Conservation (phyloP, 1,140 invertebrate species). For the Pseudomyrmex concolor region DNA sequence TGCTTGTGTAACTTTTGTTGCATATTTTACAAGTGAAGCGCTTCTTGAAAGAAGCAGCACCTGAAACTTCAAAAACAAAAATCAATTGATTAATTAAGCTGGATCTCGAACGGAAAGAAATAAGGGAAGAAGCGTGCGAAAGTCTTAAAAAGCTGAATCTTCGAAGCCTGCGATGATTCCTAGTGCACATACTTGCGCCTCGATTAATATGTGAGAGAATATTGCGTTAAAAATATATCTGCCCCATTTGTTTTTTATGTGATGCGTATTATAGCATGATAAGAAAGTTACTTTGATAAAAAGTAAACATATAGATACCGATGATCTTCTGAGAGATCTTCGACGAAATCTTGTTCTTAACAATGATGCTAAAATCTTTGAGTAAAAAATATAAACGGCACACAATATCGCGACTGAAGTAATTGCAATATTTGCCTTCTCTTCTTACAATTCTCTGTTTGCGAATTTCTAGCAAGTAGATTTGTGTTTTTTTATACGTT, state of each 20-base stretch:
- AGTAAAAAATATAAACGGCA: constrained; percentile 16
- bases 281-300: not conserved
- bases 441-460: constrained; percentile 10
- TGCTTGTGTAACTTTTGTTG: constrained; percentile 82
- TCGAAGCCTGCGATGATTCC: not conserved
- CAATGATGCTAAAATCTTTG: constrained; percentile 11
- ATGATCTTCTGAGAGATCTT: constrained; percentile 12
- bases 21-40: constrained; percentile 78
- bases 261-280: not conserved
- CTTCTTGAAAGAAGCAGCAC: constrained; percentile 41
- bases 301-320: not conserved
- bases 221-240: not conserved
- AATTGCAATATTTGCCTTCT: not conserved
- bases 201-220: constrained; percentile 13
- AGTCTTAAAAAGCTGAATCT: constrained; percentile 35
- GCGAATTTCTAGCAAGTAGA: not conserved
- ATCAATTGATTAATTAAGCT: constrained; percentile 64
- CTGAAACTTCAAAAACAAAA: constrained; percentile 78
- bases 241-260: constrained; percentile 16
- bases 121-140: not conserved
- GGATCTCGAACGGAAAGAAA: not conserved
- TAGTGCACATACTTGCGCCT: not conserved
- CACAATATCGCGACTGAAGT: not conserved
- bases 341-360: not conserved
- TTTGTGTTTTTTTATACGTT: too few relatives aligned